Conservation (phyloP, 1,140 invertebrate genomes). For the Bacillus rossius region DNA sequence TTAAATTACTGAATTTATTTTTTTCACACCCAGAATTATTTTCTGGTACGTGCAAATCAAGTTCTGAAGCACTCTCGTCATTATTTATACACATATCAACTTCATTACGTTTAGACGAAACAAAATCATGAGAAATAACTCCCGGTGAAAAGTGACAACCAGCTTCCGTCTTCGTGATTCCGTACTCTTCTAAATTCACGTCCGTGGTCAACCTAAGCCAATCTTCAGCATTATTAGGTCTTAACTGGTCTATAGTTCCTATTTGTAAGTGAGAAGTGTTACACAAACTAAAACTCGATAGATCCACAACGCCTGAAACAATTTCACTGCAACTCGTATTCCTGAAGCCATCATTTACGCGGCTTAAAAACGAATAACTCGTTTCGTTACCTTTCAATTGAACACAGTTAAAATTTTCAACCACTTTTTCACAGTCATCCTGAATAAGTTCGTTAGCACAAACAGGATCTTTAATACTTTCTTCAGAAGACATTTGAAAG, state of each 20-base stretch:
- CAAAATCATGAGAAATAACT: slow-evolving; percentile 1
- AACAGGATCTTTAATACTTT: slow-evolving; percentile 10
- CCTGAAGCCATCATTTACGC: slow-evolving; percentile 1
- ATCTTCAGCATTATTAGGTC: slow-evolving; percentile 27
- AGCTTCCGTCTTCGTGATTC: slow-evolving; percentile 27
- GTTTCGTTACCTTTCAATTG: slow-evolving; percentile 1
- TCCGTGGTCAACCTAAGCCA: slow-evolving; percentile 35
- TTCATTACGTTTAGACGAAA: slow-evolving; percentile 9
- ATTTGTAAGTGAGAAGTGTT: slow-evolving; percentile 4
- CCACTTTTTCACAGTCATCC: slow-evolving; percentile 6
- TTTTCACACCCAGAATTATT: neutral
- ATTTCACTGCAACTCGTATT: slow-evolving; percentile 6
- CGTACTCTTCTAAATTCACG: slow-evolving; percentile 37
- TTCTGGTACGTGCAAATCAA: slow-evolving; percentile 6
- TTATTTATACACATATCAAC: slow-evolving; percentile 9
- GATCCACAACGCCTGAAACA: slow-evolving; percentile 3
- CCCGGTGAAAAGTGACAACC: too few relatives aligned
- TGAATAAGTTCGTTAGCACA: slow-evolving; percentile 28
- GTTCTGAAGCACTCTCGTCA: slow-evolving; percentile 8
- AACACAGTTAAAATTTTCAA: neutral
- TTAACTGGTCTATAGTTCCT: slow-evolving; percentile 34
- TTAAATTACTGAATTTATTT: neutral
- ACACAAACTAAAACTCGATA: neutral
- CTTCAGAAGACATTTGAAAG: slow-evolving; percentile 36
- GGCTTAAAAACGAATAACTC: neutral